A percentile compares a stretch with the other conserved stretches of the same genome.
phyloP scores from a whole-genome alignment of 2,797 vertebrate species.

The Gallirallus australis region DNA sequence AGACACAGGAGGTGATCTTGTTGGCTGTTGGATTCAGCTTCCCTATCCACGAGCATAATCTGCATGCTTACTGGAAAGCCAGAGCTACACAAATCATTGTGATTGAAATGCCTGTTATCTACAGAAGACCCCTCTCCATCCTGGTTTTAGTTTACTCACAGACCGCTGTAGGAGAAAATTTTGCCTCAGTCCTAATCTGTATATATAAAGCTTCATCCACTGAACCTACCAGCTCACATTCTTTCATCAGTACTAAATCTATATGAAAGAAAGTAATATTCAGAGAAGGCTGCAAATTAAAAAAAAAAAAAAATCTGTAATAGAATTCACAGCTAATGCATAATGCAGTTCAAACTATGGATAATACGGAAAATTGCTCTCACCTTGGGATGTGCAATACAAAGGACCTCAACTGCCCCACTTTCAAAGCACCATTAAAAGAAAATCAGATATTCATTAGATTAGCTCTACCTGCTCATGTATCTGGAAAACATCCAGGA shows the following conservation, averaged over 20 bases:
- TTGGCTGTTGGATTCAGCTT: not conserved
- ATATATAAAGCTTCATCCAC: not conserved
- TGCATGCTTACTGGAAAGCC: not conserved
- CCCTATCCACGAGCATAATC: not conserved
- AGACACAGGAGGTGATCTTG: not conserved
- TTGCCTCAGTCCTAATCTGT: not conserved
- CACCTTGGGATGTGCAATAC: not conserved
- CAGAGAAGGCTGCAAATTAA: not conserved
- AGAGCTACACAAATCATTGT: not conserved
- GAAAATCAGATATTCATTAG: not conserved
- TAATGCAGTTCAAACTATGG: not conserved
- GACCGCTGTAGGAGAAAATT: not conserved
- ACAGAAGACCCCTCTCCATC: not conserved
- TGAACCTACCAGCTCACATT: not conserved
- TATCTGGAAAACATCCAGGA: not conserved
- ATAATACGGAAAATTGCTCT: not conserved
- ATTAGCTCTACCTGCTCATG: not conserved
- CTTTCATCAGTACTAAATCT: not conserved
- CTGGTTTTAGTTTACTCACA: not conserved
- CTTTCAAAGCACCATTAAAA: not conserved
- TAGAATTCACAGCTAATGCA: not conserved
- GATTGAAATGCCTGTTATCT: not conserved
- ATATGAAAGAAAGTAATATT: not conserved
- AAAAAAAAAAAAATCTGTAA: not conserved
- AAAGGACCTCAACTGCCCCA: not conserved